Base-by-base conservation (phyloP, 2,797 vertebrate genomes). In the Protosalanx chinensis region DNA sequence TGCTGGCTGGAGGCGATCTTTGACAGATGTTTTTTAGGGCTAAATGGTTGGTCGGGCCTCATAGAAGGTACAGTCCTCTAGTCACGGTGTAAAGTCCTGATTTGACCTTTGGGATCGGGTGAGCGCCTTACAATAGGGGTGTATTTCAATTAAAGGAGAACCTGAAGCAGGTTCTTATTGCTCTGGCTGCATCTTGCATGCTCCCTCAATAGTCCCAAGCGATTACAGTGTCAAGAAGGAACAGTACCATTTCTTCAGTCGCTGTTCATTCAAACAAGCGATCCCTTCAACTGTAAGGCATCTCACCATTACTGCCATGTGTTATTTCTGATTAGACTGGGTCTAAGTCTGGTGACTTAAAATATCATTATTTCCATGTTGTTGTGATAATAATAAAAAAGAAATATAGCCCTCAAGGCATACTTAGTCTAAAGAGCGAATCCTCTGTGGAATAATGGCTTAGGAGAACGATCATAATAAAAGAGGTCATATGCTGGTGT, bases 401-500 rank as follows among this genome's bases (percentile, higher is more conserved):
- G 18, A 51, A 68, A 23, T 2, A 0, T 0, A 53, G 57, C 72
- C 78, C 80, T 73, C 68, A 66, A 74, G 80, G 78, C 74, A 1
- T 33, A 18, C 72, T 79, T 70, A 71, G 7, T 71, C 64, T 76
- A 12, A 67, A 75, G 71, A 61, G 68, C 33, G 32, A 74, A 46
- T 8, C 58, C 5, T 62, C 67, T 70, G 15, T 7, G 12, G 67
- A 37, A 64, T 75, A 70, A 30, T 70, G 70, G 61, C 60, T 71
- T 56, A n/a, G 29, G 10, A 49, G 63, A 82, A 67, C 71, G 18
- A 37, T 78, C 29, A 70, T 74, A 68, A 82, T 78, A 67, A 78
- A 75, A 76, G 75, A 74, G 81, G 79, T 79, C 76, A 77, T 79
- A 75, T 66, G 41, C 64, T 32, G 46, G 68, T 32, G 61, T 57